Evolutionary conservation across 2,113 vertebrate genomes (phyloP).

Genomic region (Tauraco erythrolophus): DNA sequence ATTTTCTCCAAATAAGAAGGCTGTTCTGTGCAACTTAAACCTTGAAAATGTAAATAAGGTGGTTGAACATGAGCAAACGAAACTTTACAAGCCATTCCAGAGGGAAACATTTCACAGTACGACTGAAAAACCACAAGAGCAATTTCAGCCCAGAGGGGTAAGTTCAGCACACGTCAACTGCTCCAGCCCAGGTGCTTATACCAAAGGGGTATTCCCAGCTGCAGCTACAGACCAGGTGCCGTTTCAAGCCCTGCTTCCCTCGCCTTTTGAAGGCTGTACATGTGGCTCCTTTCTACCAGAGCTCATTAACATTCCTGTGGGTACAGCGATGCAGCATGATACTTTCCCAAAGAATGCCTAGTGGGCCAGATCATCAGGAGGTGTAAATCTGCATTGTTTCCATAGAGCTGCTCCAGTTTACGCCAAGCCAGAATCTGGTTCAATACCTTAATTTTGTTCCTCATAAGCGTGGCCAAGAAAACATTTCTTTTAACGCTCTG

Average conservation of each 20-base stretch:
- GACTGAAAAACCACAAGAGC: slow-evolving; percentile 52
- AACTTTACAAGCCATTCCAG: slow-evolving; percentile 52
- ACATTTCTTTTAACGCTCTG: neutral
- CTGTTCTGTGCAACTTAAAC: neutral
- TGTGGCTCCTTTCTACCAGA: slow-evolving; percentile 14
- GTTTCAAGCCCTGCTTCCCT: slow-evolving; percentile 13
- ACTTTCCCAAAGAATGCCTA: slow-evolving; percentile 26
- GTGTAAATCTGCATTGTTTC: slow-evolving; percentile 25
- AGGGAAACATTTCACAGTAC: slow-evolving; percentile 30
- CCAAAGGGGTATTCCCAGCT: slow-evolving; percentile 28
- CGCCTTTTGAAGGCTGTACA: neutral
- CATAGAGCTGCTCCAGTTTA: slow-evolving; percentile 1
- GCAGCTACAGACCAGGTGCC: slow-evolving; percentile 30
- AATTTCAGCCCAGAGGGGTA: slow-evolving; percentile 61
- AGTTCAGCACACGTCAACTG: slow-evolving; percentile 28
- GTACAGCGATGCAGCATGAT: neutral
- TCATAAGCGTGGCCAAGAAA: neutral
- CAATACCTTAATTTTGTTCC: neutral
- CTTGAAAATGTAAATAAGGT: slow-evolving; percentile 37
- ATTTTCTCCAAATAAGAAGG: slow-evolving; percentile 24
- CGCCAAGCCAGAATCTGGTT: neutral
- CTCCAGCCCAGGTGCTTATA: slow-evolving; percentile 35
- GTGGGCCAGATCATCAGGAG: neutral
- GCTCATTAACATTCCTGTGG: slow-evolving; percentile 39
- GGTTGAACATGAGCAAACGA: slow-evolving; percentile 28